These are phyloP conservation scores for Trachymyrmex cornetzi DNA, from an alignment of 1,140 invertebrate genomes.

Conservation along the genomic window DNA sequence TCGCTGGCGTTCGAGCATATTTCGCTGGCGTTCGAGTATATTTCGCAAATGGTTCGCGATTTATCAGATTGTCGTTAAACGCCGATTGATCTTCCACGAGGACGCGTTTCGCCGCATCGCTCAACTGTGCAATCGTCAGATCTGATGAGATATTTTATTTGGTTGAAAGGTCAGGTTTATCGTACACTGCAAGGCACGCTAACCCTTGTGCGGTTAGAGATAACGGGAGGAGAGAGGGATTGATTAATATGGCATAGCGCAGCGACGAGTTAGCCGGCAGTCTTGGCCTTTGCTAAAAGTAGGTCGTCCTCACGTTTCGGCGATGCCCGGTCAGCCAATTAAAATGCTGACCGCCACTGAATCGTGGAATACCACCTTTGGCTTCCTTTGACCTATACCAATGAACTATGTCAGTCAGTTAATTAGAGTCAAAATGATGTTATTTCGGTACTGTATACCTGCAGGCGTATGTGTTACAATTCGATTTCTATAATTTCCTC, in stretches of 20 bases:
- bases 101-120: background rate
- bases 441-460: background rate
- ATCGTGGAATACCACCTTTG: background rate
- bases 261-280: background rate
- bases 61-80: background rate
- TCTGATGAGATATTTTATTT: constrained; percentile 40
- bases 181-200: background rate
- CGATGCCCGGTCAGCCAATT: constrained; percentile 30
- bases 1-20: background rate
- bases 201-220: background rate
- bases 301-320: constrained; percentile 7
- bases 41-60: background rate
- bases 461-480: background rate
- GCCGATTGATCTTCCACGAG: background rate
- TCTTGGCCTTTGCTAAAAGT: constrained; percentile 55
- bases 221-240: background rate
- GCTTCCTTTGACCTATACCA: background rate
- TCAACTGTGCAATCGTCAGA: background rate
- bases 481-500: background rate
- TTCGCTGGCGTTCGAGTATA: background rate
- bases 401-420: background rate
- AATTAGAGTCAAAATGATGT: constrained; percentile 25
- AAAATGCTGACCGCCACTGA: constrained; percentile 13
- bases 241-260: constrained; percentile 46
- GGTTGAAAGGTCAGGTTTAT: constrained; percentile 42